Conservation (phyloP, 2,888 invertebrate species). For the Tinea semifulvella region DNA sequence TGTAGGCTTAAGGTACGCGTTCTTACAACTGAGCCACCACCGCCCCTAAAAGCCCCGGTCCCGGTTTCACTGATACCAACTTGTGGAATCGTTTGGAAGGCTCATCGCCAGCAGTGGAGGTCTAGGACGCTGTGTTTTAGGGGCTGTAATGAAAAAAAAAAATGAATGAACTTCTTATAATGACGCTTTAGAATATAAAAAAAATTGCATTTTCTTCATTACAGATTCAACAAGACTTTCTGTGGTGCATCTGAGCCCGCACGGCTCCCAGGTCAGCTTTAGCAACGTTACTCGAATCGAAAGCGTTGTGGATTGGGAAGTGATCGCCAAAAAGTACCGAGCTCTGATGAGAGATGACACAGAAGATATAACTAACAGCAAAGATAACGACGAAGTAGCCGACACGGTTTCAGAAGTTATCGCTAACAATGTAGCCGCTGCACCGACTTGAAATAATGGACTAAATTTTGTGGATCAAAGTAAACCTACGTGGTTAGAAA, state of each 20-base stretch:
- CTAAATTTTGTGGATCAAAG: background rate
- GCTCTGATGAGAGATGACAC: constrained; percentile 68
- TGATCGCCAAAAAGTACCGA: constrained; percentile 88
- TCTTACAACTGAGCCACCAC: no score
- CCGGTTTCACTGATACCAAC: no score
- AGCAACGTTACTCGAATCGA: constrained; percentile 82
- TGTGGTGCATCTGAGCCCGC: constrained; percentile 82
- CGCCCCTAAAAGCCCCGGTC: no score
- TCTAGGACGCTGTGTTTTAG: no score
- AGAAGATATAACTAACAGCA: constrained; percentile 35
- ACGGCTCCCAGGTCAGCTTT: constrained; percentile 87
- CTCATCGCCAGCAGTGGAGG: no score
- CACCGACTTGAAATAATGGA: constrained; percentile 39
- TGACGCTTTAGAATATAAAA: no score
- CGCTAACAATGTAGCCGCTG: constrained; percentile 48
- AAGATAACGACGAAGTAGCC: constrained; percentile 47
- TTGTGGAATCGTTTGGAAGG: no score
- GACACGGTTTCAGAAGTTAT: constrained; percentile 51
- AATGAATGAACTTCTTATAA: no score
- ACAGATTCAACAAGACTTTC: constrained; percentile 80
- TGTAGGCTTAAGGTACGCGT: no score
- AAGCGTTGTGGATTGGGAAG: constrained; percentile 91
- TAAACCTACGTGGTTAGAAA: no score
- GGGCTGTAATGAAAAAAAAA: no score
- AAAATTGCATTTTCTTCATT: no score